Base-by-base conservation (phyloP, 2,113 vertebrate genomes). In the Muntiacus reevesi region DNA sequence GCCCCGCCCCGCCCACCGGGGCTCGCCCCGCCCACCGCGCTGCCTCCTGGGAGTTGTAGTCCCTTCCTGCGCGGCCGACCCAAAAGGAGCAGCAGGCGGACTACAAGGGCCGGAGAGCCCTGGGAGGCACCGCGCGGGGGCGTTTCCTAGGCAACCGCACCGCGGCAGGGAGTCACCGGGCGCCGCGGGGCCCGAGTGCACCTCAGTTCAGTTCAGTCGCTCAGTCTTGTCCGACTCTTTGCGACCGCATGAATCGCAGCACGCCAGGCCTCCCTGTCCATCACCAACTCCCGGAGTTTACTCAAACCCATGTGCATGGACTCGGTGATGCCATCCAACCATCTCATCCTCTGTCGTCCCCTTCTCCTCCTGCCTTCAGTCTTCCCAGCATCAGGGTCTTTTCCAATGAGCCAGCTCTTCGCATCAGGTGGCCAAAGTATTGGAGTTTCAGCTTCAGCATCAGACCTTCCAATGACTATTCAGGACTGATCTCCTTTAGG, bases 1-100 rank as follows among this genome's bases (percentile, higher is more conserved):
- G 62, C 7, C 36, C 7, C 67, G 5, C 74, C 45, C 81, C 62
- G 1, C 76, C 45, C 43, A 78, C 52, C 52, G 6, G 6, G 30
- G 82, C 43, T 45, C 88, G 52, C 81, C 64, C 81, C 64, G 0
- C 27, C 43, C 84, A 25, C 36, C 91, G 89, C 95, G 27, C 55
- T 0, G 94, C 40, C 92, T 88, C 43, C 59, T 97, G 97, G 97
- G 96, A 87, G 28, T 67, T 76, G 96, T 83, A 96, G 96, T 97
- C 25, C 28, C 3, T 14, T 2, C 4, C 3, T 5, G 25, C 0
- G 12, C 64, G 1, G 13, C 3, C 1, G 2, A 43, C 11, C 15
- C n/a, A 5, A 13, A n/a, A 30, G 6, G 64, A 57, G 28, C n/a
- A 1, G 25, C 47, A 0, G 2, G n/a, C 1, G 36, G 45, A 97